phyloP scores from a whole-genome alignment of 2,888 invertebrate species.

The Lingula anatina region DNA sequence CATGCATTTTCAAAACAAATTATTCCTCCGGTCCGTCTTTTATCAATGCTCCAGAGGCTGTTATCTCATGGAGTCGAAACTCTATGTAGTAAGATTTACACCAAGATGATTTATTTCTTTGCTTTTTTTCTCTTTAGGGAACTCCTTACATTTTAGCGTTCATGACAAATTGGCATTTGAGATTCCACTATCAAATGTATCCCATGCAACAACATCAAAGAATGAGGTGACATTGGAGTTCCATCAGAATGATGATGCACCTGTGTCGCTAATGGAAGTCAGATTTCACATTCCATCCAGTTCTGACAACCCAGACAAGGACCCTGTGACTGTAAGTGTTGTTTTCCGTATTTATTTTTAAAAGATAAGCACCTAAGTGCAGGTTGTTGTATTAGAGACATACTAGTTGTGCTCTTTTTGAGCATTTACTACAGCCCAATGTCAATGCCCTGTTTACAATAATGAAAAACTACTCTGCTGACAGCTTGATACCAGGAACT shows the following conservation, averaged over 20 bases:
- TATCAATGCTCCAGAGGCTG: too few relatives aligned
- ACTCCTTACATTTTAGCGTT: slow-evolving; percentile 45
- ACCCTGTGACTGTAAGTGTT: slow-evolving; percentile 68
- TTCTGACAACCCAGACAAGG: slow-evolving; percentile 72
- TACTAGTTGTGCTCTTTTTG: too few relatives aligned
- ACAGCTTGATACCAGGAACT: too few relatives aligned
- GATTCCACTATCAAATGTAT: slow-evolving; percentile 91
- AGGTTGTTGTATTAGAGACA: too few relatives aligned
- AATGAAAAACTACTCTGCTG: too few relatives aligned
- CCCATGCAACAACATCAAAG: slow-evolving; percentile 91
- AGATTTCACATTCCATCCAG: slow-evolving; percentile 89
- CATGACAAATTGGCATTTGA: slow-evolving; percentile 75
- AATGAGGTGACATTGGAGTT: slow-evolving; percentile 98
- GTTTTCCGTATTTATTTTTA: neutral
- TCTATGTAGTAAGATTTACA: too few relatives aligned
- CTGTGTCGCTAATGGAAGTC: slow-evolving; percentile 95
- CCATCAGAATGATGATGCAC: slow-evolving; percentile 97
- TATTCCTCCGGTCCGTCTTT: too few relatives aligned
- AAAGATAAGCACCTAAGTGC: too few relatives aligned
- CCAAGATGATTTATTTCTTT: too few relatives aligned
- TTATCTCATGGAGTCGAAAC: too few relatives aligned
- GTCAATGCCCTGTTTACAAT: neutral
- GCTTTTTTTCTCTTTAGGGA: too few relatives aligned
- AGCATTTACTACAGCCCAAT: neutral
- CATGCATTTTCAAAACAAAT: too few relatives aligned